Evolutionary conservation across 2,888 invertebrate genomes (phyloP), one percentile per base, ranked within the genome.

Genomic region (Alviniconcha strummeri): DNA sequence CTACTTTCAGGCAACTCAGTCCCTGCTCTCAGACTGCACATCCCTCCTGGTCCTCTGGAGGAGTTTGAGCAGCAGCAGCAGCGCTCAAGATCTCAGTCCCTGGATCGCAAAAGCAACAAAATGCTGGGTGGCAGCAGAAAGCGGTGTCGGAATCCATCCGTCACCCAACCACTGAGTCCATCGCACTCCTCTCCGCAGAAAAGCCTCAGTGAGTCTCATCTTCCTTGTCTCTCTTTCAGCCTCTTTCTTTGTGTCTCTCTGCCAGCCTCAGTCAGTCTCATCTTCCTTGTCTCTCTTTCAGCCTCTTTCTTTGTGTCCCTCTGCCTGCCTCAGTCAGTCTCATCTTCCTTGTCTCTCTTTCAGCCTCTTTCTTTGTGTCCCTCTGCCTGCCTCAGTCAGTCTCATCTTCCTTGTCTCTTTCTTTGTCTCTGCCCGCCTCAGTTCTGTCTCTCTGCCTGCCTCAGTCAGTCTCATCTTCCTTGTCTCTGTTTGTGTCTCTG

Each of bases 161-260:
- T 82, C 5, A 64, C 81, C 64, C 77, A 83, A 36, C 88, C 87
- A 56, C 56, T 82, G 17, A 88, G 88, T 64, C 89, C 89, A 13
- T 82, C 86, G 4, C 86, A 82, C 57, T 86, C 86, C 54, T 84
- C 86, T 4, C 88, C 88, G 8, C 83, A 84, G n/a, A 89, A 89
- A 85, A 72, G 85, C 57, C 84, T 86, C 64, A 86, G 88, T 88
- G 84, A 83, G 88, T 85, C 36, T 36, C 36, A 36, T 36, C 36
- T 36, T 36, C 36, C 36, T 36, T 60, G 19, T 54, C 15, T 52
- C 72, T 36, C 36, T 36, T 36, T 36, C 36, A 19, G 36, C 13
- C 4, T 75, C 75, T 79, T 75, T 75, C 75, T 79, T 75, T 54
- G 19, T 52, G 7, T 67, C 67, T 36, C 36, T 36, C 36, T 36